phyloP scores from a whole-genome alignment of 37 sponge, comb jelly and placozoan genomes.

The Aphrocallistes beatrix region DNA sequence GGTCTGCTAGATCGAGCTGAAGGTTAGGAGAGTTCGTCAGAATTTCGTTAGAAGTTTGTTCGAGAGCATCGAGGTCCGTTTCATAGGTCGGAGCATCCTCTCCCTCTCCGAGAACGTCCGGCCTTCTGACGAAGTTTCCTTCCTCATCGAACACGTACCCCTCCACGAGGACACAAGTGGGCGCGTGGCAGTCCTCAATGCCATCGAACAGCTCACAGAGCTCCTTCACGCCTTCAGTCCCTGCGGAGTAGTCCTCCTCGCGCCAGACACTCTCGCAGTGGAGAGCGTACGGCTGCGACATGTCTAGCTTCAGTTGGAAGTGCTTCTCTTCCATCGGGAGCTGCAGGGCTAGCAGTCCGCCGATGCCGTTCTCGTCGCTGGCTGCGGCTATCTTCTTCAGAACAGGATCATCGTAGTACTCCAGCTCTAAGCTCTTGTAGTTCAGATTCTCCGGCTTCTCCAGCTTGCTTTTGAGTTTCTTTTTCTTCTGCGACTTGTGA shows the following conservation, averaged over 20 bases:
- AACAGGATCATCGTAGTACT: conserved; percentile 45
- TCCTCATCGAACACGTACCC: background rate
- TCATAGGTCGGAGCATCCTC: background rate
- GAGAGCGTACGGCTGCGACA: background rate
- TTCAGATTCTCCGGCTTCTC: background rate
- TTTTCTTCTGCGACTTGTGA: background rate
- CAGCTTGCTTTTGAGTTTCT: background rate
- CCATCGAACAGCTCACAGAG: background rate
- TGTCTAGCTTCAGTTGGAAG: conserved; percentile 29
- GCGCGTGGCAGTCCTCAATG: background rate
- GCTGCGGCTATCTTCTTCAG: conserved; percentile 53
- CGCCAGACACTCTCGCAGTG: background rate
- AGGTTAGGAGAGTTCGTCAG: background rate
- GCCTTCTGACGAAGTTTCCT: background rate
- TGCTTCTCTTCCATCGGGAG: conserved; percentile 26
- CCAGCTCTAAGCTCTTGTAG: background rate
- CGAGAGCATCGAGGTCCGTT: too few species aligned
- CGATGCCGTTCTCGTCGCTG: conserved; percentile 70
- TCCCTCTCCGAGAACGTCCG: background rate
- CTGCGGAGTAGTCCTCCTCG: background rate
- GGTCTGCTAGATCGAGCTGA: background rate
- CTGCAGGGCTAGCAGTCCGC: conserved; percentile 51
- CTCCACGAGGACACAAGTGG: background rate
- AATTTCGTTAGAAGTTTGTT: background rate
- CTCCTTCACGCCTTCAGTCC: background rate